Evolutionary conservation across 2,797 vertebrate genomes (phyloP).

Genomic region (Antrozous pallidus): DNA sequence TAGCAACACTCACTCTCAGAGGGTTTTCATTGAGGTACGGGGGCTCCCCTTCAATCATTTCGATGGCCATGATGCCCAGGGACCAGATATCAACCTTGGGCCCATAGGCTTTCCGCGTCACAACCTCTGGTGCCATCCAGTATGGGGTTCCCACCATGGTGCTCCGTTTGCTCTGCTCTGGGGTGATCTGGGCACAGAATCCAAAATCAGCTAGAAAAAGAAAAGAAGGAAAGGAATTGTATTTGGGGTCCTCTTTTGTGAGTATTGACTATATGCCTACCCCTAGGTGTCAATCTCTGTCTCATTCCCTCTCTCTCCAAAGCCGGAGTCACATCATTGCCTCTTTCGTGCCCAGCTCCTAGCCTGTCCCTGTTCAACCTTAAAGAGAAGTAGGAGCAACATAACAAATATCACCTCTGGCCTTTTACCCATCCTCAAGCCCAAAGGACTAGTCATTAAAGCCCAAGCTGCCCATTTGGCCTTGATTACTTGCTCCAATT

Average conservation of each 20-base stretch:
- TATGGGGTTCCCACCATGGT: conserved; percentile 98
- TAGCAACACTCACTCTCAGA: conserved; percentile 87
- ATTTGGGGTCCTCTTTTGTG: background rate
- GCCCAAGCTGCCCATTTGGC: background rate
- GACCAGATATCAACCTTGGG: conserved; percentile 99
- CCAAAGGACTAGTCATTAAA: background rate
- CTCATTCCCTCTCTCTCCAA: background rate
- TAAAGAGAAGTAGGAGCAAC: background rate
- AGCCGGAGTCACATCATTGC: background rate
- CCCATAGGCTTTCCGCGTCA: conserved; percentile 94
- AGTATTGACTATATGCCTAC: background rate
- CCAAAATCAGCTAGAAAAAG: conserved; percentile 91
- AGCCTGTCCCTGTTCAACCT: background rate
- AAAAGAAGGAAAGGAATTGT: background rate
- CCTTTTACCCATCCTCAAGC: background rate
- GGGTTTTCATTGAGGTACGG: conserved; percentile 97
- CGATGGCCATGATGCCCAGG: conserved; percentile 96
- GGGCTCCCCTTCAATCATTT: conserved; percentile 97
- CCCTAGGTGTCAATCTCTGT: background rate
- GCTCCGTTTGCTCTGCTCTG: conserved; percentile 97
- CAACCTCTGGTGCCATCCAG: conserved; percentile 98
- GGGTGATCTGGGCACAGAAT: conserved; percentile 97
- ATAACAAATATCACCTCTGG: background rate
- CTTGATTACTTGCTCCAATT: background rate
- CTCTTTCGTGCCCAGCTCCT: background rate